A percentile compares a stretch with the other conserved stretches of the same genome.
These are phyloP conservation scores for Neodiprion lecontei DNA, from an alignment of 1,140 invertebrate species.

Conservation along the genomic window DNA sequence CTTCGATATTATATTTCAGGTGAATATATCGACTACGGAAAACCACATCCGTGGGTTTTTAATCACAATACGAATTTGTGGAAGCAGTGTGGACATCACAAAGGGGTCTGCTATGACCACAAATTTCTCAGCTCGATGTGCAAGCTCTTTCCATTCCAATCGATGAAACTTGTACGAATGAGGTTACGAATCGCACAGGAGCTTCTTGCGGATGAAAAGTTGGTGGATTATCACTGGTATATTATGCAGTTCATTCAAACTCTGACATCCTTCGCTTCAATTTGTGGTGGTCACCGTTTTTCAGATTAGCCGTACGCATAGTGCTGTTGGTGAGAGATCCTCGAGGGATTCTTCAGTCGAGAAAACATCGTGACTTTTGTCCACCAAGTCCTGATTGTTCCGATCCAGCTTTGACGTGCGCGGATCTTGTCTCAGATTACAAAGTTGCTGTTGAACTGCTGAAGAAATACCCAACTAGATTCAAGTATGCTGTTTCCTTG, in stretches of 20 bases:
- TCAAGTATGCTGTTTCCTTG: constrained; percentile 66
- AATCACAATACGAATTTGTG: constrained; percentile 84
- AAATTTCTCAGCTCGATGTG: constrained; percentile 81
- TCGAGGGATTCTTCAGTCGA: constrained; percentile 84
- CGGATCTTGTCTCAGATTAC: constrained; percentile 84
- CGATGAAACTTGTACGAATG: constrained; percentile 84
- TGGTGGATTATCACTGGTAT: constrained; percentile 43
- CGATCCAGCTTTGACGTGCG: constrained; percentile 76
- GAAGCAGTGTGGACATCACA: constrained; percentile 77
- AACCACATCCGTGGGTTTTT: constrained; percentile 79
- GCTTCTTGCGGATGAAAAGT: constrained; percentile 76
- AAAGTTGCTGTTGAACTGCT: constrained; percentile 73
- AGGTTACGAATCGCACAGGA: constrained; percentile 74
- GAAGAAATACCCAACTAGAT: constrained; percentile 72
- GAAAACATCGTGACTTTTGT: constrained; percentile 85
- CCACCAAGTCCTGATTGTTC: constrained; percentile 82
- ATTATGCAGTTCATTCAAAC: no score
- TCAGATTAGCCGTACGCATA: constrained; percentile 77
- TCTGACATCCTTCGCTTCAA: no score
- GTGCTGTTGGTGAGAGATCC: constrained; percentile 84
- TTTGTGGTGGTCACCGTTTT: constrained; percentile 25
- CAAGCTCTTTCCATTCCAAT: constrained; percentile 85
- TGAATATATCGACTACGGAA: constrained; percentile 79
- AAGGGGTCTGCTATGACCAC: constrained; percentile 77
- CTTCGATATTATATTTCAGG: constrained; percentile 49